Evolutionary conservation across 2,888 invertebrate species (phyloP), one percentile per base, ranked within the genome.

Genomic region (Amblyjoppa fuscipennis): DNA sequence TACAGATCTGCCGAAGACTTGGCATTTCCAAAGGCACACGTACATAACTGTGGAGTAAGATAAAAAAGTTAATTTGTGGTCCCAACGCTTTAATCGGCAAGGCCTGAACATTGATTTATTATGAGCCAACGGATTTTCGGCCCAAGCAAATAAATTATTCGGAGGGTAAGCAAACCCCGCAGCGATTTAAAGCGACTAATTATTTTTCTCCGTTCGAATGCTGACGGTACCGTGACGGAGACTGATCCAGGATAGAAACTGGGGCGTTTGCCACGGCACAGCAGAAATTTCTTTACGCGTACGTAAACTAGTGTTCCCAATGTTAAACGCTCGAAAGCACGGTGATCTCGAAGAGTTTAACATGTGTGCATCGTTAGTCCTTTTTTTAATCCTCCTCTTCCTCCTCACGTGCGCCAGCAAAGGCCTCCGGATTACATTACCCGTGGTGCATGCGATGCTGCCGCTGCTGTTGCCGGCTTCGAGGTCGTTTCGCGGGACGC

Each of bases 401-500:
- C 59, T 79, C 68, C 68, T 75, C 70, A 53, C 59, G 66, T 83
- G 66, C 79, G 75, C 74, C 75, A 68, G 79, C 70, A 71, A 83
- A 78, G 78, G 83, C 75, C 79, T 79, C 79, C 71, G 79, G 83
- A 83, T 85, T 83, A 85, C 83, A 85, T 85, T 83, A 85, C 82
- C 79, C 85, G 85, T 61, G 79, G 83, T 83, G 85, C 85, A 85
- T 83, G 76, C 45, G 85, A 85, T 85, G 82, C 77, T 83, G 73
- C 64, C 51, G 51, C 51, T 51, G 75, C 64, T 75, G 64, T 66
- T 77, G 78, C 81, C 75, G 84, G 82, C 83, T 80, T 70, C 69
- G 83, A 83, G 83, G 85, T 85, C 85, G 85, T 83, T 85, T 76
- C 59, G 83, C 61, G 83, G 85, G 82, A 83, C 75, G 79, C 83